These are phyloP conservation scores for Pollachius pollachius DNA, from an alignment of 2,113 vertebrate species.

Conservation along the genomic window DNA sequence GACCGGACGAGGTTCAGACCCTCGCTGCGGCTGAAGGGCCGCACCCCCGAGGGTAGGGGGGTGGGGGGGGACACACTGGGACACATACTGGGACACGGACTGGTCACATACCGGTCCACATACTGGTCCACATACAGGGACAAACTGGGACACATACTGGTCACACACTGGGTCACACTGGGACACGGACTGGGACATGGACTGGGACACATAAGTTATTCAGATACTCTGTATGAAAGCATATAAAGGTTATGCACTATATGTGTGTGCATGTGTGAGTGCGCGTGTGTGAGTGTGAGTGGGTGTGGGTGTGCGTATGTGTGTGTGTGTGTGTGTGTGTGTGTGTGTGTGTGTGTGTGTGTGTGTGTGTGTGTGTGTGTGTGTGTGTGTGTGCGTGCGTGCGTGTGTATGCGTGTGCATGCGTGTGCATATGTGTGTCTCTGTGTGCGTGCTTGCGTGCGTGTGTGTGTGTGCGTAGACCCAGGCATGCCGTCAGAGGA, in stretches of 20 bases:
- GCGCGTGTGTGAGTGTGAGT: not conserved
- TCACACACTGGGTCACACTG: too few species aligned
- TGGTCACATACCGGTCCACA: too few species aligned
- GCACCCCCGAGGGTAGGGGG: constrained; percentile 86
- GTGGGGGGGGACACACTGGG: not conserved
- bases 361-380: not conserved
- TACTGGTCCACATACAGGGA: too few species aligned
- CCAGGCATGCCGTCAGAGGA: constrained; percentile 84
- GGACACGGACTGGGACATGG: too few species aligned
- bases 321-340: not conserved
- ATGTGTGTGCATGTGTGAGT: constrained; percentile 8
- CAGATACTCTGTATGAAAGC: too few species aligned
- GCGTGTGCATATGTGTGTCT: not conserved
- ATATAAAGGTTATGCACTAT: not conserved
- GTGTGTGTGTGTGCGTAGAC: not conserved
- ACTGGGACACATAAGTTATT: too few species aligned
- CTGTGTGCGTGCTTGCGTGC: not conserved
- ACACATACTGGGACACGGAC: too few species aligned
- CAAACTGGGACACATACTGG: too few species aligned
- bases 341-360: not conserved
- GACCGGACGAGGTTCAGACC: constrained; percentile 94
- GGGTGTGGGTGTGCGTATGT: constrained; percentile 1
- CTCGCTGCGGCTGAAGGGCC: constrained; percentile 91
- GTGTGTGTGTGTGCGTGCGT: not conserved
- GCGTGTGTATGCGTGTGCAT: not conserved